These are phyloP conservation scores for Sterrhoptilus dennistouni DNA, from an alignment of 2,113 vertebrate species.

Conservation along the genomic window DNA sequence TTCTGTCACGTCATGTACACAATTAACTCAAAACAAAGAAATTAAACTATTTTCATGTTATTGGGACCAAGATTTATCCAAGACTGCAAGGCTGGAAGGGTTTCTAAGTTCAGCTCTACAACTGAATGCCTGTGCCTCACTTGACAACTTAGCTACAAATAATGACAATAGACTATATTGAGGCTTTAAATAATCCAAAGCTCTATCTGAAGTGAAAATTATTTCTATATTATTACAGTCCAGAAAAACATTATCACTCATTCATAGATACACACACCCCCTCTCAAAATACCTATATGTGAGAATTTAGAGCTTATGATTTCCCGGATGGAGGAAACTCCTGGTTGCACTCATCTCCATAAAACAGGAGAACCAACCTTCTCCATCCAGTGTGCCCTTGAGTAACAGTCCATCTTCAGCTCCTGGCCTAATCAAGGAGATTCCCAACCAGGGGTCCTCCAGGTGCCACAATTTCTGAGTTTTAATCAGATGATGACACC, in stretches of 20 bases:
- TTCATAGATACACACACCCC: neutral
- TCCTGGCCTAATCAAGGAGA: neutral
- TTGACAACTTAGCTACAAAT: neutral
- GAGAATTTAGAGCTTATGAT: neutral
- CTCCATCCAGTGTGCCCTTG: neutral
- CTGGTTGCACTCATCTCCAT: neutral
- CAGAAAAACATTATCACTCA: neutral
- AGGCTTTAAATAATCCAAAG: neutral
- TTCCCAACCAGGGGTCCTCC: neutral
- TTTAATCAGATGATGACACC: neutral
- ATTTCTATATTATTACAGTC: neutral
- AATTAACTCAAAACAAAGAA: neutral
- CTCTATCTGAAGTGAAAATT: neutral
- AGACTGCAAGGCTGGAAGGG: neutral
- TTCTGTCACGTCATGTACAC: neutral
- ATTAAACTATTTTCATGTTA: neutral
- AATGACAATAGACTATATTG: neutral
- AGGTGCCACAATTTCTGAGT: neutral
- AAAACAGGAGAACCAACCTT: neutral
- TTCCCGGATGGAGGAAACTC: neutral
- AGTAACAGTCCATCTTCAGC: neutral
- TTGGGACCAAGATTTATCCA: neutral
- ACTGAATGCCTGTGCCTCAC: neutral
- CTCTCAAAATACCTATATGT: neutral
- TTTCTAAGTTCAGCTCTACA: neutral